Evolutionary conservation across 2,113 vertebrate species (phyloP), one percentile per base, ranked within the genome.

Genomic region (Psilopogon haemacephalus): DNA sequence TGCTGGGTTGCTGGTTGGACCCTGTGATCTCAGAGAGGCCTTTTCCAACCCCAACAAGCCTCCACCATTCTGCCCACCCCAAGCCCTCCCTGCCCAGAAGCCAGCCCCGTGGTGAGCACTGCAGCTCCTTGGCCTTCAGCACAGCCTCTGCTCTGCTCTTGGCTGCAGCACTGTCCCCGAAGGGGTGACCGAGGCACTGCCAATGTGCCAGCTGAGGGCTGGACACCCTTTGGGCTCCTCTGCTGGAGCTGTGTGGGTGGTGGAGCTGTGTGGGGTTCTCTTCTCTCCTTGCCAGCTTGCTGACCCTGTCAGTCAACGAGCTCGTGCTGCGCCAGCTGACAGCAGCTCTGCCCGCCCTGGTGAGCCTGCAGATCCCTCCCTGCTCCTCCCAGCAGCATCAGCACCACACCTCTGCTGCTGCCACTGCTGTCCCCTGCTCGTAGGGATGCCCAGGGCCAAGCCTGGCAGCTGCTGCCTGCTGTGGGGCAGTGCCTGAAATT

Each of bases 401-500:
- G 32, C 15, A 1, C 18, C 1, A 0, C 7, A 24, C 17, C 50
- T 12, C 16, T 14, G 26, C 14, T 55, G 33, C 46, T 4, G 2
- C 11, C 28, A 1, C 75, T 23, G 28, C 7, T 10, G 1, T 1
- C 12, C 1, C 2, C 56, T 1, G 9, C 12, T 44, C 12, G 7
- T 40, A 32, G 50, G 17, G 52, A 3, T 27, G 26, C 42, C 44
- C 5, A 2, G 21, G 44, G 26, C 48, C 69, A 76, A 76, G 40
- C 35, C 73, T 18, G 46, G 69, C 42, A 48, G 50, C 27, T 44
- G 69, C 63, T 0, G 1, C 15, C 2, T 63, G 68, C 69, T 1
- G 0, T 20, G 1, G 54, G 48, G 20, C 0, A 0, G 30, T 27
- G 58, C 62, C 54, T 27, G 20, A 27, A 14, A 18, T 2, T 1